A percentile compares a stretch with the other conserved stretches of the same genome.
Evolutionary conservation across 2,797 vertebrate genomes (phyloP).

Genomic region (Sphaeramia orbicularis): DNA sequence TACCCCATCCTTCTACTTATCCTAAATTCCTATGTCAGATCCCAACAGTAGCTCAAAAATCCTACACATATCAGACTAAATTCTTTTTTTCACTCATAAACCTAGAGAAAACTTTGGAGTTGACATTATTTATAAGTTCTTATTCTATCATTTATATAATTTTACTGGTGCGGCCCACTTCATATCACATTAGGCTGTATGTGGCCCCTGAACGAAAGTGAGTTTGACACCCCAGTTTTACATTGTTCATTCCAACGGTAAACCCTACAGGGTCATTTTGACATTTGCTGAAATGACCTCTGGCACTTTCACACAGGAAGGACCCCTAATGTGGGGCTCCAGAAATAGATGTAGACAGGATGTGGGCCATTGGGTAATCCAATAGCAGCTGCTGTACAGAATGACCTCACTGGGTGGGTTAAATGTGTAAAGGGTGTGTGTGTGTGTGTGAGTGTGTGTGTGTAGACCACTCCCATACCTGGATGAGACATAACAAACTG

Average conservation of each 20-base stretch:
- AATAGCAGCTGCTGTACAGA: slow-evolving; percentile 59
- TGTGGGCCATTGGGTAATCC: slow-evolving; percentile 59
- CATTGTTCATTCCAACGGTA: slow-evolving; percentile 46
- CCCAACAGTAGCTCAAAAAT: no score
- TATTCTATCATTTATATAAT: no score
- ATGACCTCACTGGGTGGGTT: slow-evolving; percentile 39
- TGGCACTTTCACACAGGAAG: slow-evolving; percentile 70
- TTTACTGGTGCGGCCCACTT: no score
- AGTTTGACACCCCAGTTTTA: no score
- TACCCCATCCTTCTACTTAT: no score
- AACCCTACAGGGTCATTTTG: slow-evolving; percentile 60
- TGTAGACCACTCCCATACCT: slow-evolving; percentile 73
- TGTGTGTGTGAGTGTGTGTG: background rate
- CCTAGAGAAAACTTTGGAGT: no score
- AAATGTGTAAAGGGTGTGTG: slow-evolving; percentile 5
- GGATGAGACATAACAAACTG: slow-evolving; percentile 90
- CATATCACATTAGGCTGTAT: no score
- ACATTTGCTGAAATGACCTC: slow-evolving; percentile 73
- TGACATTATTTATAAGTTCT: no score
- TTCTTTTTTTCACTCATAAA: no score
- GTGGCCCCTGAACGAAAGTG: no score
- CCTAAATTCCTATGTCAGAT: no score
- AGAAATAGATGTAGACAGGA: slow-evolving; percentile 74
- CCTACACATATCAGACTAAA: no score
- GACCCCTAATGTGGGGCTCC: slow-evolving; percentile 63